Evolutionary conservation across 2,888 invertebrate genomes (phyloP), one percentile per base, ranked within the genome.

Genomic region (Lepidocyrtoides sp.): DNA sequence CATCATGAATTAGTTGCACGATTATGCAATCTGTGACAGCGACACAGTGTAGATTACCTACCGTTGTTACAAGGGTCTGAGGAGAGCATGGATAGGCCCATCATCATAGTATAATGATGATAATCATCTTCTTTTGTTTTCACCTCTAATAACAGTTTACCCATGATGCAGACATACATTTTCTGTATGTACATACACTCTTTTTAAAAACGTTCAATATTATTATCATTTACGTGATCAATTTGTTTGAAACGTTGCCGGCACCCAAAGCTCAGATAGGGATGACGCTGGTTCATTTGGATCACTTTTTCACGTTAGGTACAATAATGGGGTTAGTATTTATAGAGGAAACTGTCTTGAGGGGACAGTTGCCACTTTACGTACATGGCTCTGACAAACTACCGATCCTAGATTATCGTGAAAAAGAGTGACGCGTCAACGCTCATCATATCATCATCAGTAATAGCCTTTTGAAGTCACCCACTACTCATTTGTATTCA

Each of bases 1-100:
- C 66, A 88, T 81, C 66, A 88, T 88, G 79, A 75, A 81, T 66
- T 63, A 41, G 10, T 57, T 66, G 41, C 88, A 88, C 88, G 79
- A 88, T 81, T 88, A 81, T 88, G 81, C 69, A 88, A 88, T 79
- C 32, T 75, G 48, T 77, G 72, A 23, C 63, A 32, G 66, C 54
- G 48, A n/a, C n/a, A n/a, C n/a, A n/a, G n/a, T n/a, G n/a, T n/a
- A n/a, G n/a, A n/a, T n/a, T n/a, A n/a, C n/a, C n/a, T n/a, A n/a
- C n/a, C n/a, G n/a, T n/a, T n/a, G n/a, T n/a, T n/a, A n/a, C n/a
- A n/a, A n/a, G n/a, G n/a, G n/a, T n/a, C n/a, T n/a, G n/a, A n/a
- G n/a, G n/a, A n/a, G n/a, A n/a, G n/a, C n/a, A n/a, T 29, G 17
- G 17, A 66, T 82, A 41, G 7, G 23, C 44, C 10, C 44, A 10